phyloP scores from a whole-genome alignment of 2,888 invertebrate genomes.

The Acleris emargana region DNA sequence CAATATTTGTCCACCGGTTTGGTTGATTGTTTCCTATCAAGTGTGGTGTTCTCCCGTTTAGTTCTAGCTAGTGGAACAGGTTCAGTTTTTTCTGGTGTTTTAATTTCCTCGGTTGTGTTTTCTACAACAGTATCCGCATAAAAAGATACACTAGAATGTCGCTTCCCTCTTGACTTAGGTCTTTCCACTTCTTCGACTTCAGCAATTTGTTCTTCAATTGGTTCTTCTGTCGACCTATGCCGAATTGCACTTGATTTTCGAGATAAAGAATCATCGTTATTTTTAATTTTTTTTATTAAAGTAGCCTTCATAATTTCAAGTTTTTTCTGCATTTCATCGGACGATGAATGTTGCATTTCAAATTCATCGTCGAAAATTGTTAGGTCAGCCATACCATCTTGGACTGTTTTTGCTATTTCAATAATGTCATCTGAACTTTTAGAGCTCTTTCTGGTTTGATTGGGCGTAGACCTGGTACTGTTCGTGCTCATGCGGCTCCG shows the following conservation, averaged over 20 bases:
- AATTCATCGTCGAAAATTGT: constrained; percentile 66
- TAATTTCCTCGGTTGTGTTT: constrained; percentile 46
- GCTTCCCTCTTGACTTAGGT: constrained; percentile 69
- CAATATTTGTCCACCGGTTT: constrained; percentile 74
- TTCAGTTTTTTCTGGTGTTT: constrained; percentile 41
- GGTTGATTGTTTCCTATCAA: constrained; percentile 56
- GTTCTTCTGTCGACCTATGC: constrained; percentile 64
- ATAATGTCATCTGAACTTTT: constrained; percentile 72
- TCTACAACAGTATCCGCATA: constrained; percentile 56
- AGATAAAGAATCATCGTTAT: constrained; percentile 58
- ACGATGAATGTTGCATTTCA: constrained; percentile 50
- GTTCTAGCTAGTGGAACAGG: constrained; percentile 45
- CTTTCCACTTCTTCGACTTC: constrained; percentile 56
- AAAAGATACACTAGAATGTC: constrained; percentile 67
- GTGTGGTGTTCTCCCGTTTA: constrained; percentile 53
- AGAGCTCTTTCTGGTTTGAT: constrained; percentile 60
- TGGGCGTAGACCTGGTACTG: constrained; percentile 62
- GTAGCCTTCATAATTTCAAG: constrained; percentile 70
- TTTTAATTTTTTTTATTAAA: constrained; percentile 71
- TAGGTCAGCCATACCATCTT: constrained; percentile 81
- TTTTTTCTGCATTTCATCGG: constrained; percentile 65
- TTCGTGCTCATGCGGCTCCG: constrained; percentile 63
- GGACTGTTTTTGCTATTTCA: constrained; percentile 81
- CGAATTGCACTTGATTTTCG: constrained; percentile 63
- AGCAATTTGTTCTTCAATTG: constrained; percentile 65